Percentiles rank a stretch among this genome's conserved stretches.
phyloP scores from a whole-genome alignment of 2,797 vertebrate species.

The Chlorospingus semifuscus region DNA sequence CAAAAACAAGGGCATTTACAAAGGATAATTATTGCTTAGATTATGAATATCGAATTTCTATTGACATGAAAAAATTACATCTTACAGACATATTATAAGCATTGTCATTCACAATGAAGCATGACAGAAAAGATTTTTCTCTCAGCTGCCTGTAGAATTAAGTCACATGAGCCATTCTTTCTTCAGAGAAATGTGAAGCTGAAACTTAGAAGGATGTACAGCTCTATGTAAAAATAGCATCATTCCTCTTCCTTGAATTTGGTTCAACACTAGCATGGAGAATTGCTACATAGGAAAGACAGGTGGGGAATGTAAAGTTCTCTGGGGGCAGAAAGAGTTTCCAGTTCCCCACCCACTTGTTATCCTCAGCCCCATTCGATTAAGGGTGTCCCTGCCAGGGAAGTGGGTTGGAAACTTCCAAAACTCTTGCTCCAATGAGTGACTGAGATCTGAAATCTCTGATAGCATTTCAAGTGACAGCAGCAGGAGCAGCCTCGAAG shows the following conservation, averaged over 20 bases:
- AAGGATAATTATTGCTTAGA: slow-evolving; percentile 55
- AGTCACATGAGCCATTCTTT: slow-evolving; percentile 7
- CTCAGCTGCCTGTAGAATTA: slow-evolving; percentile 6
- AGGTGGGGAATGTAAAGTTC: not conserved
- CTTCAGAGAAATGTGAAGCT: not conserved
- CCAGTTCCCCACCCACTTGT: not conserved
- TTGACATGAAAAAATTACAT: slow-evolving; percentile 41
- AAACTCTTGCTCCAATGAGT: not conserved
- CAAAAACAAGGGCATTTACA: slow-evolving; percentile 51
- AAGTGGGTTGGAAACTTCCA: not conserved
- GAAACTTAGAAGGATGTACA: slow-evolving; percentile 1
- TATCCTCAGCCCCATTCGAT: not conserved
- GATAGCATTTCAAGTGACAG: not conserved
- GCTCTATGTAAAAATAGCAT: not conserved
- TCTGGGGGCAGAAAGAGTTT: not conserved
- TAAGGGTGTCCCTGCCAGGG: not conserved
- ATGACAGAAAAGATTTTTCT: slow-evolving; percentile 33
- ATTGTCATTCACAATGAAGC: slow-evolving; percentile 53
- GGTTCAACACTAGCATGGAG: not conserved
- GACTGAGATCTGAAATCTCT: not conserved
- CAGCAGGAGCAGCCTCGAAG: not conserved
- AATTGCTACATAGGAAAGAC: not conserved
- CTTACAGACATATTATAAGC: slow-evolving; percentile 42
- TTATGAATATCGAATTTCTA: slow-evolving; percentile 66
- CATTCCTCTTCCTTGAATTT: not conserved